A percentile compares a stretch with the other conserved stretches of the same genome.
Evolutionary conservation across 2,113 vertebrate genomes (phyloP).

Genomic region (Phodopus roborovskii): DNA sequence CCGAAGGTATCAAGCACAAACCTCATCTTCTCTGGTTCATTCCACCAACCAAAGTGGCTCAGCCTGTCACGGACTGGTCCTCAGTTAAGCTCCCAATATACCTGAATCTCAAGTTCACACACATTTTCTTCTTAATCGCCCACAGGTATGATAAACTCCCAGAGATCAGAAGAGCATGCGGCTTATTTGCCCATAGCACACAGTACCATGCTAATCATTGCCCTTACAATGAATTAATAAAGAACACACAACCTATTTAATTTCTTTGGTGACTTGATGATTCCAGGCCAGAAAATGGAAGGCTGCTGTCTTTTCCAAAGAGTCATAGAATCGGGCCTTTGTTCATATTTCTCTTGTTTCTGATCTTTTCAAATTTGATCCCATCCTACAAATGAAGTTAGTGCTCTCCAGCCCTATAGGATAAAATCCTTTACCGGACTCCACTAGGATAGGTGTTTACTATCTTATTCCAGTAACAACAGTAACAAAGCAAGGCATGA

Average conservation of each 20-base stretch:
- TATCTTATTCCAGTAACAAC: constrained; percentile 12
- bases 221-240: neutral
- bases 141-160: no score
- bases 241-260: neutral
- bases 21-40: neutral
- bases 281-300: neutral
- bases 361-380: neutral
- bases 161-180: neutral
- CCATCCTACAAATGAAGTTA: neutral
- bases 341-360: no score
- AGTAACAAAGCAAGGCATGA: neutral
- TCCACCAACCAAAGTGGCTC: neutral
- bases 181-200: neutral
- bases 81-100: neutral
- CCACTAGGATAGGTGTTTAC: neutral
- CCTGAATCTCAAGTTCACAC: neutral
- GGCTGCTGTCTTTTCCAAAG: neutral
- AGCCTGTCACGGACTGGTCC: neutral
- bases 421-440: neutral
- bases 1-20: neutral
- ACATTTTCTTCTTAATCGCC: neutral
- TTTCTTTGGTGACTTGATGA: neutral
- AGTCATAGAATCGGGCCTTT: neutral
- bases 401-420: neutral
- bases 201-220: neutral